Base-by-base conservation (phyloP, 2,113 vertebrate genomes). In the Scophthalmus maximus region DNA sequence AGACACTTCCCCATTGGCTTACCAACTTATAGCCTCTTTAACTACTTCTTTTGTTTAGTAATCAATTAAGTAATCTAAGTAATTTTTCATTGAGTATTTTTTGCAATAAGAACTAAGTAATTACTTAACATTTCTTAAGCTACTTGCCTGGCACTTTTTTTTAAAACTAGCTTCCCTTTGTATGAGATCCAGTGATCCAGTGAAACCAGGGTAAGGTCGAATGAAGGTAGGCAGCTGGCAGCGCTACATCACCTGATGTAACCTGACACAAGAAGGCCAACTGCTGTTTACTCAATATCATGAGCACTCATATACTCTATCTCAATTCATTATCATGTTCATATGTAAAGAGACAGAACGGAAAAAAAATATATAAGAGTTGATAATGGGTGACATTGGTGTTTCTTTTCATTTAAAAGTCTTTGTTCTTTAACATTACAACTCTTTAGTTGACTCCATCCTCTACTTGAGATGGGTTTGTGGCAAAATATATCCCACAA, bases 201-300 rank as follows among this genome's bases (percentile, higher is more conserved):
- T n/a, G n/a, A n/a, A n/a, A n/a, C n/a, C n/a, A 68, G 60, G 52
- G 6, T 81, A 60, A 87, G 75, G 79, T 82, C 71, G 84, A 46
- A 60, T 53, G 36, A 17, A 15, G 4, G 14, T 40, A 40, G 36
- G 40, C 60, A 25, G 57, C 75, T 57, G 59, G 25, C 25, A 64
- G 50, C 51, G 63, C 77, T 56, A 60, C 65, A 46, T 77, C 78
- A 83, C 62, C 72, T 83, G 65, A 80, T 74, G 68, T 70, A 77
- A 74, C 70, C 67, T 68, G 79, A 76, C 59, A 68, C 58, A 29
- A 36, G 34, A 65, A 58, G 23, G 42, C 52, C 61, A 44, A 11
- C 26, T 14, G n/a, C 51, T 62, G 44, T 46, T 38, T 34, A 40
- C 22, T 77, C 56, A 26, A 73, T 47, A 58, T 44, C 56, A 75